These are phyloP conservation scores for Callionymus lyra DNA, from an alignment of 2,113 vertebrate genomes.

Conservation along the genomic window DNA sequence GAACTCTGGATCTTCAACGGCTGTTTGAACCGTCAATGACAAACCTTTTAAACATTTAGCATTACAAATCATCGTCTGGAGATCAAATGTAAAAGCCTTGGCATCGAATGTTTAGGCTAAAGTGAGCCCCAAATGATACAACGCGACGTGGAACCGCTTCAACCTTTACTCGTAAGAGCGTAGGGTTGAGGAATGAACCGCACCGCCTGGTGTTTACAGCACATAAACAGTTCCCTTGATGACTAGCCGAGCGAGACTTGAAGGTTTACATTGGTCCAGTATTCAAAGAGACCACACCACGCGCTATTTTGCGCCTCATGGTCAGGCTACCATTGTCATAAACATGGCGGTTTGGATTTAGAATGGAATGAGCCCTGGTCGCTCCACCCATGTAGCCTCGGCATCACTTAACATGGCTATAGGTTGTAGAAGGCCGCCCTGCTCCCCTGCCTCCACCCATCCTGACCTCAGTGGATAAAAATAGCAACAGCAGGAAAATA, in stretches of 20 bases:
- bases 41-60: no score
- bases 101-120: no score
- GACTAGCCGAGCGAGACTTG: not conserved
- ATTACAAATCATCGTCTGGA: no score
- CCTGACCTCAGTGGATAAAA: constrained; percentile 48
- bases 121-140: no score
- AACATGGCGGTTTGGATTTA: constrained; percentile 38
- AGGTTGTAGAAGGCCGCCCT: constrained; percentile 27
- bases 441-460: constrained; percentile 10
- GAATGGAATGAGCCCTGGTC: constrained; percentile 25
- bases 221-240: no score
- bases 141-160: no score
- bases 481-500: constrained; percentile 48
- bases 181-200: no score
- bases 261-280: constrained; percentile 2
- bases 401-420: constrained; percentile 51
- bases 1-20: no score
- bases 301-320: constrained; percentile 3
- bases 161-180: no score
- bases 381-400: constrained; percentile 22
- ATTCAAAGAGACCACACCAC: constrained; percentile 1
- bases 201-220: no score
- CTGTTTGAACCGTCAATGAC: no score
- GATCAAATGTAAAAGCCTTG: no score
- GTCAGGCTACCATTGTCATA: constrained; percentile 28